Percentiles rank a stretch among this genome's conserved stretches.
Conservation (phyloP, 2,113 vertebrate species). For the Chaetodon trifascialis region DNA sequence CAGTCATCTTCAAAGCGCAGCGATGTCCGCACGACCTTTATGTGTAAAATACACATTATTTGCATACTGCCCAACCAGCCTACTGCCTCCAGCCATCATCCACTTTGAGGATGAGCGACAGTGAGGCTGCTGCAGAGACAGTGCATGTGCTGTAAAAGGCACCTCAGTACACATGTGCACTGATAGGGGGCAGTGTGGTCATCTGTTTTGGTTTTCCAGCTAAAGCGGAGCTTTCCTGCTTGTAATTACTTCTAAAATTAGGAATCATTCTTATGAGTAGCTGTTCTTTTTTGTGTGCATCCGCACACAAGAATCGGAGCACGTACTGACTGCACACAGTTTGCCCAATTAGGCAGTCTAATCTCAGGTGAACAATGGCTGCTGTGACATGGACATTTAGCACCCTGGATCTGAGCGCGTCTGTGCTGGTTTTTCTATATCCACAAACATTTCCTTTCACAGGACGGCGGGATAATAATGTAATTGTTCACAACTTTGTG, state of each 20-base stretch:
- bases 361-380: conserved; percentile 28
- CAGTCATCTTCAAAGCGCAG: conserved; percentile 48
- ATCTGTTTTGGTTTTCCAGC: conserved; percentile 29
- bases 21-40: conserved; percentile 12
- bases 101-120: too few species aligned
- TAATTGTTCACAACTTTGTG: conserved; percentile 37
- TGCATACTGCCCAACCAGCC: conserved; percentile 23
- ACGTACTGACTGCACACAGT: conserved; percentile 6
- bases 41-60: conserved; percentile 21
- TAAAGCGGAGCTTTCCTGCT: not conserved
- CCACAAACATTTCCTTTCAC: not conserved
- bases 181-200: conserved; percentile 79
- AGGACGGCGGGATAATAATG: conserved; percentile 3
- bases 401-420: conserved; percentile 3
- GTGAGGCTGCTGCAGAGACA: conserved; percentile 42
- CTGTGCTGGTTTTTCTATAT: conserved; percentile 3
- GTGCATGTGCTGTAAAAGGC: not conserved
- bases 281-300: conserved; percentile 25
- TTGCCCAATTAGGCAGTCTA: conserved; percentile 38
- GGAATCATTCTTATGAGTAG: conserved; percentile 15
- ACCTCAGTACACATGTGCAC: conserved; percentile 36
- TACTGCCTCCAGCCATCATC: conserved; percentile 27
- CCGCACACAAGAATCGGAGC: too few species aligned
- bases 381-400: conserved; percentile 26
- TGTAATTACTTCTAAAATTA: conserved; percentile 46